A percentile compares a stretch with the other conserved stretches of the same genome.
Conservation (phyloP, 2,888 invertebrate species). For the Branchinecta sandiegonensis region DNA sequence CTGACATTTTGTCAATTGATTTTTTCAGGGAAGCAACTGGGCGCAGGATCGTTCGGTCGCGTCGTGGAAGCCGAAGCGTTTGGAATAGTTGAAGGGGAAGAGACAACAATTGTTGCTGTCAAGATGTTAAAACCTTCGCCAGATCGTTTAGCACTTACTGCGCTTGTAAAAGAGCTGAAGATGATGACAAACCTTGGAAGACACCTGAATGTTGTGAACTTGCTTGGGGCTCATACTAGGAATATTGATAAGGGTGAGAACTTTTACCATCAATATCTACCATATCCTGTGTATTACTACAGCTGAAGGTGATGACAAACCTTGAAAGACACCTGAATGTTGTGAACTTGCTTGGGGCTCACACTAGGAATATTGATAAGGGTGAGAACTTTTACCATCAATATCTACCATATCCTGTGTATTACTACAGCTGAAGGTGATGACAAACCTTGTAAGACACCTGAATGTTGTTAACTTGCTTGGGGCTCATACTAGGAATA, state of each 20-base stretch:
- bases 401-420: too few species aligned
- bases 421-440: conserved; percentile 88
- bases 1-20: too few species aligned
- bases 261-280: too few species aligned
- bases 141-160: conserved; percentile 67
- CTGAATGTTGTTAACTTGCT: conserved; percentile 86
- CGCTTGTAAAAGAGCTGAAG: conserved; percentile 80
- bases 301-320: conserved; percentile 90
- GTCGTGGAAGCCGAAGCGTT: conserved; percentile 73
- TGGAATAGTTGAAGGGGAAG: conserved; percentile 53
- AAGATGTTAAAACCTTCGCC: conserved; percentile 86
- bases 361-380: conserved; percentile 75
- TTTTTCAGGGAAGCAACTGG: conserved; percentile 78
- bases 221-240: conserved; percentile 84
- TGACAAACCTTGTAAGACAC: conserved; percentile 87
- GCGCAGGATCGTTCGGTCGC: conserved; percentile 87
- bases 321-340: conserved; percentile 87
- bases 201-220: conserved; percentile 85
- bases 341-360: conserved; percentile 84
- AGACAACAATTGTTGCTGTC: conserved; percentile 69
- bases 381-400: too few species aligned
- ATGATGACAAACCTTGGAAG: conserved; percentile 90
- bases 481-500: conserved; percentile 83
- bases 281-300: too few species aligned
- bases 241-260: conserved; percentile 68